phyloP scores from a whole-genome alignment of 2,113 vertebrate genomes.

The Petrocephalus microphthalmus region DNA sequence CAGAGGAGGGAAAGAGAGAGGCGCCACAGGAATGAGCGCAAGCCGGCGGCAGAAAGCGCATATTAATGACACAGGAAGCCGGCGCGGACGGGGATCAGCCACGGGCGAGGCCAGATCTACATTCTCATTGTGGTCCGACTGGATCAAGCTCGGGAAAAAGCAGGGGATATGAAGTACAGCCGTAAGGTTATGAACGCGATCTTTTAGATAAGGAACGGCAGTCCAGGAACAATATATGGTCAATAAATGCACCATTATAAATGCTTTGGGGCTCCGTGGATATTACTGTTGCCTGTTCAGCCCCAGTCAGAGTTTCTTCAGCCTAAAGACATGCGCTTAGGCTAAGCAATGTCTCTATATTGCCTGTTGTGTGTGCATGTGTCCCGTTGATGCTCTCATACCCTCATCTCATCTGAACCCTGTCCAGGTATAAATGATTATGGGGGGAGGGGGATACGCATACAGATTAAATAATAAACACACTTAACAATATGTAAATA shows the following conservation, averaged over 20 bases:
- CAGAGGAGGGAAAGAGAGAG: slow-evolving; percentile 11
- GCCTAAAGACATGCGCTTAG: background rate
- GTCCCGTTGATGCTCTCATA: background rate
- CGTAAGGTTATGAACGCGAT: background rate
- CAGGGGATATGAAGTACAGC: background rate
- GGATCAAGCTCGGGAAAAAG: slow-evolving; percentile 43
- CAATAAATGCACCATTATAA: background rate
- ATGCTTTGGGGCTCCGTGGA: background rate
- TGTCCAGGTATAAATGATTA: background rate
- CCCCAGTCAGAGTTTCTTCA: background rate
- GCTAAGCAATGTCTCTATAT: background rate
- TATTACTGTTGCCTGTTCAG: background rate
- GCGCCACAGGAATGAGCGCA: slow-evolving; percentile 44
- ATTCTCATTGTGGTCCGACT: slow-evolving; percentile 50
- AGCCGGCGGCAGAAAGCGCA: slow-evolving; percentile 32
- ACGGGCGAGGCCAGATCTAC: slow-evolving; percentile 44
- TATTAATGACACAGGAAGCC: slow-evolving; percentile 35
- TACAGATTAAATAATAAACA: background rate
- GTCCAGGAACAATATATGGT: background rate
- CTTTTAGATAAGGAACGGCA: background rate
- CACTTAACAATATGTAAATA: background rate
- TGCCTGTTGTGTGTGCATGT: background rate
- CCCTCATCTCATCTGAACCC: background rate
- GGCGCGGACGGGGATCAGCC: slow-evolving; percentile 49
- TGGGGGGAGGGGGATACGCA: background rate